A percentile compares a stretch with the other conserved stretches of the same genome.
Evolutionary conservation across 2,113 vertebrate genomes (phyloP).

Genomic region (Suncus etruscus): DNA sequence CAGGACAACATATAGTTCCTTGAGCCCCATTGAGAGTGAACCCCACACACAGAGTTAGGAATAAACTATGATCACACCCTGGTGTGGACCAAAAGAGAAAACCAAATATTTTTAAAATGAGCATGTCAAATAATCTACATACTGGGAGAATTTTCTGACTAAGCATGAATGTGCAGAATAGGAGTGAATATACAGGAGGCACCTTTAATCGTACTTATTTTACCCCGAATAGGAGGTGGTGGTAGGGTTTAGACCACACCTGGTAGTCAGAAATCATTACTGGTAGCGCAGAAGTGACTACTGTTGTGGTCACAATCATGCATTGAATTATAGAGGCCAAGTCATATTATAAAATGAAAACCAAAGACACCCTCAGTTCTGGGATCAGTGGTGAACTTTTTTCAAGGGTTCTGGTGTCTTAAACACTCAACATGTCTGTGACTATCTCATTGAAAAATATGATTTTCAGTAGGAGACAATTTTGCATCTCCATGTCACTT

Average conservation of each 20-base stretch:
- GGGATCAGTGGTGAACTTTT: background rate
- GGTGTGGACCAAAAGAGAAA: too few relatives aligned
- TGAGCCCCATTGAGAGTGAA: too few relatives aligned
- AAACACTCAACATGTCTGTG: background rate
- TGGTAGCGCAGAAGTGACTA: too few relatives aligned
- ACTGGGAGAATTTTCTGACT: background rate
- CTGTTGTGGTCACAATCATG: too few relatives aligned
- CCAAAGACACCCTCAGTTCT: background rate
- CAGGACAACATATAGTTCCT: too few relatives aligned
- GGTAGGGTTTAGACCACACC: too few relatives aligned
- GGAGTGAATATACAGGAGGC: background rate
- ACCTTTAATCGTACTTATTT: background rate
- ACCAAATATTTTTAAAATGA: too few relatives aligned
- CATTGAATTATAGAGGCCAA: background rate
- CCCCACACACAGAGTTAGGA: too few relatives aligned
- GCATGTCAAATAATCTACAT: background rate
- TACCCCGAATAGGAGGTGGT: too few relatives aligned
- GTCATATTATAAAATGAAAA: background rate
- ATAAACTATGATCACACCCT: too few relatives aligned
- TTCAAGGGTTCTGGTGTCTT: background rate
- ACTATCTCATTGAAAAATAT: background rate
- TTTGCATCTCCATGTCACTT: background rate
- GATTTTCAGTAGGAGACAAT: background rate
- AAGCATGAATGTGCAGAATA: too few relatives aligned
- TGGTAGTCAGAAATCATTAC: too few relatives aligned